Conservation (phyloP, 37 sponge, comb jelly and placozoan species). For the Hormiphora californensis region DNA sequence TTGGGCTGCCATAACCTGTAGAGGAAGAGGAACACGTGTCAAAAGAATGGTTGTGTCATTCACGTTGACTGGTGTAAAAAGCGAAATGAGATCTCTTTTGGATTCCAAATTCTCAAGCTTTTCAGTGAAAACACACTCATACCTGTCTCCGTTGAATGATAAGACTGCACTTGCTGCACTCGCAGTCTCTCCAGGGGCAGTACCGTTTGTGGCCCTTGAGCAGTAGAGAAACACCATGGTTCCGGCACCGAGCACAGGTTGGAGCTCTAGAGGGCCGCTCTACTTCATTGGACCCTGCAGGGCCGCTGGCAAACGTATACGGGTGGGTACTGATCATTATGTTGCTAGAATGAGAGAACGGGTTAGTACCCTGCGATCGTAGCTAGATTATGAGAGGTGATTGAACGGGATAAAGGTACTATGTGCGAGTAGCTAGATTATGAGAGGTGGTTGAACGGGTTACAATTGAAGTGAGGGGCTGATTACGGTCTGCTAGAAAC, state of each 20-base stretch:
- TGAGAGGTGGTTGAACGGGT: background rate
- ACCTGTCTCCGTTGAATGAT: conserved; percentile 54
- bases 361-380: background rate
- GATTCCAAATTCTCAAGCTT: no score
- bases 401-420: background rate
- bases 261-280: conserved; percentile 8
- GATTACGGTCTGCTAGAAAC: no score
- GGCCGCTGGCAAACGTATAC: background rate
- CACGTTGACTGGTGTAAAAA: no score
- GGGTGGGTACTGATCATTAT: conserved; percentile 52
- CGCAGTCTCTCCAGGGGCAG: conserved; percentile 56
- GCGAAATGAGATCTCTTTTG: no score
- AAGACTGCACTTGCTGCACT: conserved; percentile 54
- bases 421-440: background rate
- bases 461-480: no score
- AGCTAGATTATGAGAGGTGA: background rate
- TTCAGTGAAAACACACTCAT: no score
- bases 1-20: conserved; percentile 50
- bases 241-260: conserved; percentile 49
- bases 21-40: background rate
- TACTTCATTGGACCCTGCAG: no score
- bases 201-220: conserved; percentile 48
- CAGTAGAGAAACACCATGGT: conserved; percentile 39
- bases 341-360: no score
- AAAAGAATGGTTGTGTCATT: no score